phyloP scores from a whole-genome alignment of 2,888 invertebrate genomes.

The Dione vanillae region DNA sequence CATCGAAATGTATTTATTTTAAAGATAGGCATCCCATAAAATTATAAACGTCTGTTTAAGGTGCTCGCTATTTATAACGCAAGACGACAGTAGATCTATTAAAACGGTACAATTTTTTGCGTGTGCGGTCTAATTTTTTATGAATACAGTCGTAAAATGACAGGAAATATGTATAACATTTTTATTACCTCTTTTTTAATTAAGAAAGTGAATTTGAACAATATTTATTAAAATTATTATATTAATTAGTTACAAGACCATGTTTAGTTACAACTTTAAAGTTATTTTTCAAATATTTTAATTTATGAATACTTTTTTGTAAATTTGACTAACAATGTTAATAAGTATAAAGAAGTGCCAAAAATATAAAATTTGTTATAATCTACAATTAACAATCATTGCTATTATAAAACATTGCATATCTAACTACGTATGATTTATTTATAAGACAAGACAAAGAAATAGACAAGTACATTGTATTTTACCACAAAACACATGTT shows the following conservation, averaged over 20 bases:
- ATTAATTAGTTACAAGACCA: too few relatives aligned
- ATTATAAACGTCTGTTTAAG: constrained; percentile 22
- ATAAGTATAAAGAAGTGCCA: too few relatives aligned
- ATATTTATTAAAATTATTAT: too few relatives aligned
- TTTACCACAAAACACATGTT: constrained; percentile 20
- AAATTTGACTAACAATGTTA: not conserved
- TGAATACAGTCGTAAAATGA: not conserved
- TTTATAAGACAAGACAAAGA: not conserved
- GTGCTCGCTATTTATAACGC: constrained; percentile 19
- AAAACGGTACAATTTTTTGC: constrained; percentile 43
- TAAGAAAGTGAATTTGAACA: too few relatives aligned
- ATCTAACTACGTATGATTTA: not conserved
- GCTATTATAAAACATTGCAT: constrained; percentile 5
- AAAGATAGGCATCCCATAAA: constrained; percentile 24
- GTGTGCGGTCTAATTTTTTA: constrained; percentile 25
- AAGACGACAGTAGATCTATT: constrained; percentile 38
- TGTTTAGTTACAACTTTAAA: not conserved
- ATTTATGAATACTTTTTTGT: not conserved
- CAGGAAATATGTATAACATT: too few relatives aligned
- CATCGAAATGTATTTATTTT: not conserved
- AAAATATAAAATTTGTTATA: too few relatives aligned
- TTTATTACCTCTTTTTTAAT: too few relatives aligned
- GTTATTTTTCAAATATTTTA: not conserved
- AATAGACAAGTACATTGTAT: constrained; percentile 33
- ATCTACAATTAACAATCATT: too few relatives aligned